A percentile compares a stretch with the other conserved stretches of the same genome.
These are phyloP conservation scores for Perca fluviatilis DNA, from an alignment of 2,113 vertebrate species.

Conservation along the genomic window DNA sequence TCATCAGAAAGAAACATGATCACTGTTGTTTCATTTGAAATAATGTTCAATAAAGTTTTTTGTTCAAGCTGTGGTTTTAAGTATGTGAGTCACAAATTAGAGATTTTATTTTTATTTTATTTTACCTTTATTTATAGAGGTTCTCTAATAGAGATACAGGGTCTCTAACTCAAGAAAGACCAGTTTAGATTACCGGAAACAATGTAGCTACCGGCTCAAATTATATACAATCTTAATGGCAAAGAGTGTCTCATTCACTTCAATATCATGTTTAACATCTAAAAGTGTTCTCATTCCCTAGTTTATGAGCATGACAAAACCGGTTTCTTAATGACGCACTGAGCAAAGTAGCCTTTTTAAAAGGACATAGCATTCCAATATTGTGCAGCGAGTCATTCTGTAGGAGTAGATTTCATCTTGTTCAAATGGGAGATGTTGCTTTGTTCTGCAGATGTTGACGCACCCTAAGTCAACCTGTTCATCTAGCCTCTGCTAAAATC, in stretches of 20 bases:
- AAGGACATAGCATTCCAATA: background rate
- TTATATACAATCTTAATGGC: background rate
- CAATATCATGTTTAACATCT: background rate
- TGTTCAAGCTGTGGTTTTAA: too few relatives aligned
- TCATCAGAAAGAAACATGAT: background rate
- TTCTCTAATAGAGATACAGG: too few relatives aligned
- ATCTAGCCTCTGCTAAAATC: background rate
- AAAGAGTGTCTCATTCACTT: background rate
- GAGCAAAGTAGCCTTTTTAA: background rate
- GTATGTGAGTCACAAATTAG: background rate
- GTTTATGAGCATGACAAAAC: background rate
- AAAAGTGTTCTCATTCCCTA: background rate
- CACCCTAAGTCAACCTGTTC: conserved; percentile 42
- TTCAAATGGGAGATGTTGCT: background rate
- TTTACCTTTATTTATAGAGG: too few relatives aligned
- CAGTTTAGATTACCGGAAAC: background rate
- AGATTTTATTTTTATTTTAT: background rate
- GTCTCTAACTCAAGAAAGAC: too few relatives aligned
- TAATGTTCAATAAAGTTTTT: too few relatives aligned
- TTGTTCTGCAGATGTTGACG: conserved; percentile 37
- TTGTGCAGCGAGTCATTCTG: conserved; percentile 2
- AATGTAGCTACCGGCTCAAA: background rate
- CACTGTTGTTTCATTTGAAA: too few relatives aligned
- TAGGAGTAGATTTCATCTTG: conserved; percentile 10
- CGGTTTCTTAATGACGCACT: background rate